Percentiles rank a stretch among this genome's conserved stretches.
phyloP scores from a whole-genome alignment of 1,140 invertebrate genomes.

The Xylocopa sonorina region DNA sequence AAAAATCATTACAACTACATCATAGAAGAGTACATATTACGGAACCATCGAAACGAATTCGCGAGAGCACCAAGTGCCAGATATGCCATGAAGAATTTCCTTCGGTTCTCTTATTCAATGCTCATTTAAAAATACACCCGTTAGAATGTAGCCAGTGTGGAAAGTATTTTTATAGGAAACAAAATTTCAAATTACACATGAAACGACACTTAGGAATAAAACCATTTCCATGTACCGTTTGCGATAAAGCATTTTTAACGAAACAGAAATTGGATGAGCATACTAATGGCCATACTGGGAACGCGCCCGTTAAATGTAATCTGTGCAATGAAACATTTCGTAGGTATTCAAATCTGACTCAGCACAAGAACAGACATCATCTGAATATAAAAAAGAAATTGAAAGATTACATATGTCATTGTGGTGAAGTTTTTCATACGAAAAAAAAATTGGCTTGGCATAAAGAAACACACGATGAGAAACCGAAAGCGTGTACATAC shows the following conservation, averaged over 20 bases:
- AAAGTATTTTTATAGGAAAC: constrained; percentile 88
- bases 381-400: constrained; percentile 85
- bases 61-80: constrained; percentile 82
- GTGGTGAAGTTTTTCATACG: constrained; percentile 91
- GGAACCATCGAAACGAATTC: constrained; percentile 74
- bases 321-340: constrained; percentile 92
- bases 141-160: constrained; percentile 90
- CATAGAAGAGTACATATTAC: constrained; percentile 80
- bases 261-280: constrained; percentile 90
- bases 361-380: constrained; percentile 89
- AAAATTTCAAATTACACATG: constrained; percentile 88
- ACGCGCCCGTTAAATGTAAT: constrained; percentile 90
- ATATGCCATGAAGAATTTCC: constrained; percentile 85
- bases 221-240: constrained; percentile 89
- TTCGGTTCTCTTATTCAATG: constrained; percentile 84
- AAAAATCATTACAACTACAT: constrained; percentile 82
- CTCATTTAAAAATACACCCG: constrained; percentile 89
- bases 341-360: constrained; percentile 92
- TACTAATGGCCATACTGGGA: constrained; percentile 90
- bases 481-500: constrained; percentile 91
- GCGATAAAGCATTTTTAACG: constrained; percentile 91
- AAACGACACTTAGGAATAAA: constrained; percentile 90
- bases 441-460: constrained; percentile 92
- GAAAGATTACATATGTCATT: constrained; percentile 91
- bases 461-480: constrained; percentile 90